These are phyloP conservation scores for Eretmochelys imbricata DNA, from an alignment of 2,113 vertebrate species.

Conservation along the genomic window DNA sequence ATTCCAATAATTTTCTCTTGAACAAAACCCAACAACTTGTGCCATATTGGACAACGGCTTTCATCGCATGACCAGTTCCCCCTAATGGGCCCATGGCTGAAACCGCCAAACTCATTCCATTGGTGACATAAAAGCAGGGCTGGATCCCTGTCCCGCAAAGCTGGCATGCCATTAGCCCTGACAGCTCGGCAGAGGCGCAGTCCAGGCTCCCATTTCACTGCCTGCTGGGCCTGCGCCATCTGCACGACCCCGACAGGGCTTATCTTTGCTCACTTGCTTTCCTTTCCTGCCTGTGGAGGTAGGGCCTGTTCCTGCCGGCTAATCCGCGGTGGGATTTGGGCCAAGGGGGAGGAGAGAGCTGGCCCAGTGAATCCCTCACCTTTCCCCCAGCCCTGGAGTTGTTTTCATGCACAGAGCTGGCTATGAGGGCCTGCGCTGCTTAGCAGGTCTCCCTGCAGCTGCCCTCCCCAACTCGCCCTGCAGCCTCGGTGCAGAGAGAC, in stretches of 20 bases:
- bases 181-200: background rate
- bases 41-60: background rate
- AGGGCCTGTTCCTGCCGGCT: conserved; percentile 4
- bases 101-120: background rate
- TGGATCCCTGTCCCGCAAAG: background rate
- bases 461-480: background rate
- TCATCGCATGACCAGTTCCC: background rate
- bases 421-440: background rate
- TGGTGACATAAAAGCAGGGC: background rate
- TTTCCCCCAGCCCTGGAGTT: background rate
- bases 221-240: background rate
- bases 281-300: background rate
- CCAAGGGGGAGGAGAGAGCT: conserved; percentile 3
- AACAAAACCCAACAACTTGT: background rate
- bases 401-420: background rate
- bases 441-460: background rate
- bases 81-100: background rate
- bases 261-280: background rate
- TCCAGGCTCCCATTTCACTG: background rate
- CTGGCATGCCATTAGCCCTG: background rate
- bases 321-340: conserved; percentile 27
- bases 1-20: background rate
- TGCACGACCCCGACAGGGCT: background rate
- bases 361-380: conserved; percentile 38
- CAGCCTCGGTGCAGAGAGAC: background rate